Evolutionary conservation across 2,797 vertebrate species (phyloP).

Genomic region (Crenichthys baileyi): DNA sequence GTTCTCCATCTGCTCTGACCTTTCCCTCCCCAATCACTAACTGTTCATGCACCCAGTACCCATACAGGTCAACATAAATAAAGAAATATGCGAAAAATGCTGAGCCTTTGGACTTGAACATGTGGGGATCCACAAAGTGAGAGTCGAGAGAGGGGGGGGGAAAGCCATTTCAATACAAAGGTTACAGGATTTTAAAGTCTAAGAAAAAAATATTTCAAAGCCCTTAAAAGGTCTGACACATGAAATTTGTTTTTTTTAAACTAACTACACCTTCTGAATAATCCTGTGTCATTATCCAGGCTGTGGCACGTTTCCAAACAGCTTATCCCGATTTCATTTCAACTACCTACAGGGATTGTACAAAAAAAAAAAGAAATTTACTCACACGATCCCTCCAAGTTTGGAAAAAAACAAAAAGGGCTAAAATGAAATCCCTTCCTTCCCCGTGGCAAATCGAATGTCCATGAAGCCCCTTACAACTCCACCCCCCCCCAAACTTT

Average conservation of each 20-base stretch:
- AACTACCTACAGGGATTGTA: conserved; percentile 63
- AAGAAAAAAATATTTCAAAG: conserved; percentile 63
- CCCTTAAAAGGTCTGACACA: conserved; percentile 65
- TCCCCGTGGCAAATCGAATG: conserved; percentile 67
- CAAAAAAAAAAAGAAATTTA: conserved; percentile 56
- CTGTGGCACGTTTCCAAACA: conserved; percentile 53
- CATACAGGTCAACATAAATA: conserved; percentile 79
- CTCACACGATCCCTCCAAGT: conserved; percentile 57
- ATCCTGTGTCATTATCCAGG: conserved; percentile 39
- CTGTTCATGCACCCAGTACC: conserved; percentile 79
- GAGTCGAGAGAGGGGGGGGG: background rate
- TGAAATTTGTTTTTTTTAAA: conserved; percentile 26
- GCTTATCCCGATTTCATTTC: conserved; percentile 46
- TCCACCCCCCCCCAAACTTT: conserved; percentile 73
- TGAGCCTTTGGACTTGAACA: conserved; percentile 63
- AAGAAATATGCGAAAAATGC: conserved; percentile 70
- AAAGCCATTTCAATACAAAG: conserved; percentile 62
- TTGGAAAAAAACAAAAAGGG: conserved; percentile 61
- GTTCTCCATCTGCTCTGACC: conserved; percentile 58
- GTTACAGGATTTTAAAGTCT: conserved; percentile 71
- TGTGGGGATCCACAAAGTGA: conserved; percentile 56
- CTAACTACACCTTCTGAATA: conserved; percentile 32
- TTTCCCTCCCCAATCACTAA: conserved; percentile 59
- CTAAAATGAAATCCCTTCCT: conserved; percentile 67
- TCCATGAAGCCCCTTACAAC: conserved; percentile 60